Percentiles rank a stretch among this genome's conserved stretches.
These are phyloP conservation scores for Pungitius pungitius DNA, from an alignment of 2,113 vertebrate genomes.

Conservation along the genomic window DNA sequence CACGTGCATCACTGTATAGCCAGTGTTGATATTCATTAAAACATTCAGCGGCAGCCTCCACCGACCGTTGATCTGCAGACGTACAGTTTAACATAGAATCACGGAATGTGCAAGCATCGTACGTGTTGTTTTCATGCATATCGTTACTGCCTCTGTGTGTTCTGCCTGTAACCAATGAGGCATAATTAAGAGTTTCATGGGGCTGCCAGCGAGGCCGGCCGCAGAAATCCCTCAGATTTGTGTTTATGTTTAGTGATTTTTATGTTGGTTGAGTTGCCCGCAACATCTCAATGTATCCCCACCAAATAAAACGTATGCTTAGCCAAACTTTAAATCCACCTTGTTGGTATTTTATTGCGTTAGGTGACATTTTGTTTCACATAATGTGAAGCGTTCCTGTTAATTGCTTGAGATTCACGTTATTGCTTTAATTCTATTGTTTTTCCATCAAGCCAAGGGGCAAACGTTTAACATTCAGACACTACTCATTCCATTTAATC, in stretches of 20 bases:
- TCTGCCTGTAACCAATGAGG: constrained; percentile 64
- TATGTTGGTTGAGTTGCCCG: constrained; percentile 16
- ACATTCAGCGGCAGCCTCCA: constrained; percentile 18
- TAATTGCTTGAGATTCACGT: constrained; percentile 1
- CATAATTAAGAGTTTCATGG: constrained; percentile 63
- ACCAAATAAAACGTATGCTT: constrained; percentile 72
- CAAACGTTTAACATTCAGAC: constrained; percentile 42
- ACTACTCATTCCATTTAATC: constrained; percentile 45
- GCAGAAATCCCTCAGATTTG: constrained; percentile 41
- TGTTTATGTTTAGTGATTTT: constrained; percentile 21
- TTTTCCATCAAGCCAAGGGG: constrained; percentile 40
- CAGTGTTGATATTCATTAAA: constrained; percentile 21
- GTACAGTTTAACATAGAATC: constrained; percentile 32
- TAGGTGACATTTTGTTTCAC: background rate
- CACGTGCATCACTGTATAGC: constrained; percentile 10
- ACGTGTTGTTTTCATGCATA: constrained; percentile 60
- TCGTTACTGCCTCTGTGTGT: constrained; percentile 68
- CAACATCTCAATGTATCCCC: constrained; percentile 42
- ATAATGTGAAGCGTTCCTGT: constrained; percentile 12
- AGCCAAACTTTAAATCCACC: constrained; percentile 21
- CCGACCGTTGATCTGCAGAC: constrained; percentile 34
- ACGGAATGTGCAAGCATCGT: constrained; percentile 41
- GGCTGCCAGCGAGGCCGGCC: constrained; percentile 47
- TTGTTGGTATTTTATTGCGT: constrained; percentile 3
- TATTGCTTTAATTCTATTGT: constrained; percentile 1